Base-by-base conservation (phyloP, 2,888 invertebrate species). In the Microplitis manilae region DNA sequence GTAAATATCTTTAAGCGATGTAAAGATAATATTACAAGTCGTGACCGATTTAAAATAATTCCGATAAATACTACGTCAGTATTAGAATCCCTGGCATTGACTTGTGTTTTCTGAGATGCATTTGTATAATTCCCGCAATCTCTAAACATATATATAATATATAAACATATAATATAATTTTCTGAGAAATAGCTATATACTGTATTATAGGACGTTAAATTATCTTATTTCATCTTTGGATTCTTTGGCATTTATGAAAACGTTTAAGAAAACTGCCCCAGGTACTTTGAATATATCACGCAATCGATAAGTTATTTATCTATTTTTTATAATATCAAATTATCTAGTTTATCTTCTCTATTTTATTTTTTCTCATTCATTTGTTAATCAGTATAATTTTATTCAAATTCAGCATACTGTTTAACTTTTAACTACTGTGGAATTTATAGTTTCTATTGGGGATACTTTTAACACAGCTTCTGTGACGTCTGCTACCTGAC, bases 231-330 rank as follows among this genome's bases (percentile, higher is more conserved):
- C 60, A 70, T 70, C 70, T 64, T 76, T 75, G 17, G n/a, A 41
- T 64, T 76, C 40, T 40, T 30, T 40, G 38, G 60, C 59, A 61
- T 71, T 41, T 41, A 68, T 61, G 71, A 59, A 38, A 71, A 62
- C 39, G 60, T 65, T 59, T 38, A 59, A 38, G 38, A 60, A 38
- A 71, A 39, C 41, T 68, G 73, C 80, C 77, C 77, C 77, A 81
- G 83, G 81, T 83, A 83, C 83, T 84, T 84, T 84, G 83, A 85
- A 85, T 85, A 85, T 85, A 80, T 83, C 86, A 85, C 82, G 86
- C 84, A 79, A 84, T 79, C 81, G 13, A 65, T 13, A 30, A 6
- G 13, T 65, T 65, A 65, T 30, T 65, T 65, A 7, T 30, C 8
- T 20, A 6, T 30, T 65, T 65, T 65, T 65, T 30, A 30, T 30